Evolutionary conservation across 2,113 vertebrate species (phyloP), one percentile per base, ranked within the genome.

Genomic region (Laticauda colubrina): DNA sequence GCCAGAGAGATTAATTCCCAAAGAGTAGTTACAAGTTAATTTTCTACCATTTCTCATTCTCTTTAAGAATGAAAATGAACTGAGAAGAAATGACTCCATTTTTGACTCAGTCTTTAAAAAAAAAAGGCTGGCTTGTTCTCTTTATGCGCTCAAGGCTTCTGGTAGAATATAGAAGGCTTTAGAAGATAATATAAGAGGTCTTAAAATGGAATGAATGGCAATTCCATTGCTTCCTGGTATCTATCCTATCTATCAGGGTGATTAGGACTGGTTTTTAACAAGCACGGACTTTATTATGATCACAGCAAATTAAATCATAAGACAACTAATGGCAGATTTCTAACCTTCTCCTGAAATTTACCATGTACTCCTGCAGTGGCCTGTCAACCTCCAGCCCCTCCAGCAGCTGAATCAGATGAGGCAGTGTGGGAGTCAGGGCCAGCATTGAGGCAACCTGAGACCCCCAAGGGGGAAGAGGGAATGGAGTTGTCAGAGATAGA

Each of bases 81-180:
- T 90, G 69, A 94, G 93, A 92, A 64, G 48, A 89, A 56, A 54
- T 90, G 87, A 94, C 59, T 93, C 86, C 64, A 39, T 59, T 54
- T 23, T 93, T 87, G 59, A 55, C 10, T 45, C 81, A 45, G 3
- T 29, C 45, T 11, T 64, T 91, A 54, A 81, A 90, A 94, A 91
- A 91, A 94, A 45, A 55, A 2, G 56, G 18, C 9, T 87, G 86
- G 54, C 11, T 54, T n/a, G 26, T 10, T 93, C 51, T 94, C 21
- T 24, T 11, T 85, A 64, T 51, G 39, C 34, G 3, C 51, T 92
- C 69, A 53, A 94, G 81, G 29, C 1, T 93, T 7, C 93, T 85
- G 89, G 61, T 64, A 57, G 64, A 93, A 54, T n/a, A 89, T 55
- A 23, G 51, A 89, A 86, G 20, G 12, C 23, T 55, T n/a, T 59